Conservation (phyloP, 2,888 invertebrate species). For the Agrenia bidenticulata region DNA sequence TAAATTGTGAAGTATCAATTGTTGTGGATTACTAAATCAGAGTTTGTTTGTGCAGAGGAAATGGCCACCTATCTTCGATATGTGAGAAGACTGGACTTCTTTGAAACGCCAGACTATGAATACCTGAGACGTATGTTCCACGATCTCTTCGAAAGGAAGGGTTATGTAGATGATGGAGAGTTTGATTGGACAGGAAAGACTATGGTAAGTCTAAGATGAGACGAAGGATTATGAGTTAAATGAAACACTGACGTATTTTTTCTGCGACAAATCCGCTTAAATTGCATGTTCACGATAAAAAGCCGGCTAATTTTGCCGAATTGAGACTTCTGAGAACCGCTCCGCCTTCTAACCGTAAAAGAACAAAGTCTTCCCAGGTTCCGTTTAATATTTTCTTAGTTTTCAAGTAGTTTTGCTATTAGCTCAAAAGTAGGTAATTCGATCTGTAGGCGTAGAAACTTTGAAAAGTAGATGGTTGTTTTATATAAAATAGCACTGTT, state of each 20-base stretch:
- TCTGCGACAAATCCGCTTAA: conserved; percentile 8
- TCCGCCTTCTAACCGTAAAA: conserved; percentile 80
- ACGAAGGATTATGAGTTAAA: not conserved
- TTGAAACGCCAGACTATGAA: conserved; percentile 99
- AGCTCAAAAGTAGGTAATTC: conserved; percentile 12
- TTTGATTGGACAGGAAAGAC: conserved; percentile 94
- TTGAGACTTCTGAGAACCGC: conserved; percentile 80
- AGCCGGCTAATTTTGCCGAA: conserved; percentile 77
- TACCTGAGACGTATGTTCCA: conserved; percentile 94
- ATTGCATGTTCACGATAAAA: conserved; percentile 46
- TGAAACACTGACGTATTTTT: not conserved
- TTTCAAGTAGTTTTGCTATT: no score
- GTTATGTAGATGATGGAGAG: conserved; percentile 80
- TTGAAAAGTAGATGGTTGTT: no score
- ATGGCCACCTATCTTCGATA: conserved; percentile 97
- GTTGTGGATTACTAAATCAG: not conserved
- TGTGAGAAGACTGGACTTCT: conserved; percentile 95
- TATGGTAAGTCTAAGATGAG: conserved; percentile 59
- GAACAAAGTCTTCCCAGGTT: conserved; percentile 84
- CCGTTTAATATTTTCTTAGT: conserved; percentile 40
- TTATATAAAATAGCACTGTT: no score
- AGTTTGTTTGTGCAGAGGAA: conserved; percentile 67
- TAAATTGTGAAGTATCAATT: no score
- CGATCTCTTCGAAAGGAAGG: conserved; percentile 69
- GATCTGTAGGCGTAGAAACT: no score